Evolutionary conservation across 1,140 invertebrate species (phyloP), one percentile per base, ranked within the genome.

Genomic region (Sycophila sp.): DNA sequence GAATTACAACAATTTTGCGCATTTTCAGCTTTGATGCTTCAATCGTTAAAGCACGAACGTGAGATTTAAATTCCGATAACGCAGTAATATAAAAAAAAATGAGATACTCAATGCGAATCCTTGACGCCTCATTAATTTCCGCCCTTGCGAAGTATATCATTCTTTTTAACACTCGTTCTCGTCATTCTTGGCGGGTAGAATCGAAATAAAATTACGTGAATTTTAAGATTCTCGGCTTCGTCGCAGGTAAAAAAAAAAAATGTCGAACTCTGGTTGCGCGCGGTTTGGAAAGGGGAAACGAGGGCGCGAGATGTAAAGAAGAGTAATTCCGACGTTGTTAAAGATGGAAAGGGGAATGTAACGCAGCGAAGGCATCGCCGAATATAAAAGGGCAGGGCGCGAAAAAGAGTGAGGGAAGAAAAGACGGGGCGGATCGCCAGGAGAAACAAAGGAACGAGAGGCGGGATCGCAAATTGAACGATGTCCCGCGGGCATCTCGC

Each of bases 381-480:
- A 42, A 34, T 45, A 49, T 59, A 69, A 32, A 36, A 65, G 32
- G n/a, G 22, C 26, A 19, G 4, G 4, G 24, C 59, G 66, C 40
- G 51, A 58, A 24, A 34, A 19, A 53, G 30, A n/a, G 11, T 30
- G 17, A 28, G 59, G 58, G 26, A 42, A 1, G n/a, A 11, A 38
- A 4, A 69, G 51, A 53, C 19, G 22, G 45, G 51, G n/a, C 64
- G 13, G 13, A 2, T 13, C 10, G 2, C n/a, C 36, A 7, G 24
- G 24, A 51, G 51, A 34, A 40, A 34, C 30, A 28, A 40, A 13
- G 4, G 40, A 40, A 53, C 8, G 28, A 45, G 38, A 22, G 17
- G n/a, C 58, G 36, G 32, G 70, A 72, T 77, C 71, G 64, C 71
- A 79, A 77, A 77, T 78, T 77, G 75, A 71, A 78, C 70, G 40